Percentiles rank a stretch among this genome's conserved stretches.
Evolutionary conservation across 2,797 vertebrate species (phyloP).

Genomic region (Pseudocheirus occidentalis): DNA sequence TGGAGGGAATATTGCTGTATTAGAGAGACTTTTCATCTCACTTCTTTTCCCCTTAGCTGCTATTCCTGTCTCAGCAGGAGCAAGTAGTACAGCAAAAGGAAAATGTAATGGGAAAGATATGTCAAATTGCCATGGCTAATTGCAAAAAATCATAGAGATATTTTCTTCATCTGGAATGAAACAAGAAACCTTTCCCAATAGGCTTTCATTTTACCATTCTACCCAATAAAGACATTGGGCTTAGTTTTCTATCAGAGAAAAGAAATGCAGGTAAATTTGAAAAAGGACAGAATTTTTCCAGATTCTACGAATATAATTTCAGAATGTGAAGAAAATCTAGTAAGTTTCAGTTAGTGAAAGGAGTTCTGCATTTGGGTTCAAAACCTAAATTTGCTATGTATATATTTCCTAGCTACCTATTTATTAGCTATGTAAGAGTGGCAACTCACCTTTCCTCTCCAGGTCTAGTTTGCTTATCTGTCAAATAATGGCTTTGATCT

Average conservation of each 20-base stretch:
- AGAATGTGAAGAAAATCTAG: background rate
- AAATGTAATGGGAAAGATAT: background rate
- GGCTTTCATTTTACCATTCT: background rate
- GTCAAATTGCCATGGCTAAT: background rate
- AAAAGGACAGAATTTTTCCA: background rate
- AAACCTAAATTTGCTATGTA: background rate
- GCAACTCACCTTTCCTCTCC: background rate
- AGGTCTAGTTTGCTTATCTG: background rate
- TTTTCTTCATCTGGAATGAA: background rate
- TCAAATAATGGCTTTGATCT: background rate
- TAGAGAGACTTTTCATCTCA: background rate
- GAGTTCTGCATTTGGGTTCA: background rate
- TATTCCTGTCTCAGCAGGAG: background rate
- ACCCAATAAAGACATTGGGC: background rate
- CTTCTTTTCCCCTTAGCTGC: background rate
- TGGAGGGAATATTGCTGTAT: background rate
- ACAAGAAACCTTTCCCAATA: background rate
- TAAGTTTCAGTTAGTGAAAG: background rate
- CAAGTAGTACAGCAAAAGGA: background rate
- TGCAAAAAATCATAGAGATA: background rate
- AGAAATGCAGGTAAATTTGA: background rate
- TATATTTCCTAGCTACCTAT: background rate
- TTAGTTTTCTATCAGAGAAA: background rate
- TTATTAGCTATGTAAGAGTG: background rate
- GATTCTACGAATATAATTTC: background rate